Evolutionary conservation across 2,797 vertebrate genomes (phyloP), one percentile per base, ranked within the genome.

Genomic region (Orestias chungarensis): DNA sequence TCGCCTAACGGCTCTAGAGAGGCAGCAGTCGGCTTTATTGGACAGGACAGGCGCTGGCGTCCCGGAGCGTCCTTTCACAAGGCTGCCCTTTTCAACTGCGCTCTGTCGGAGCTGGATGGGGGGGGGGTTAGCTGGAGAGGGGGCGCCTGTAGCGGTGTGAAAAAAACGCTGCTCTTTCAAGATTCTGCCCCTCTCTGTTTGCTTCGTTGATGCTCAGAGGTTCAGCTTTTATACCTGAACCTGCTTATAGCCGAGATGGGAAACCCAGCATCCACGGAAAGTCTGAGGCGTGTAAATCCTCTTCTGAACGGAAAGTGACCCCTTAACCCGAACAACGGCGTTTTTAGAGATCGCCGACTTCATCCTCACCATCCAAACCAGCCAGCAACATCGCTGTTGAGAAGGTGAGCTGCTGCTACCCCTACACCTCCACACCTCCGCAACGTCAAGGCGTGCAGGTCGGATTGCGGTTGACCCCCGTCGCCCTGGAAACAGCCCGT

Each of bases 31-130:
- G 88, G 87, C 91, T 93, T 96, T 95, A 96, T 96, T 95, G 90
- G 94, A 95, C 86, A 79, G 93, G 95, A 96, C 95, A 95, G 95
- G 93, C 93, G 82, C 92, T 93, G 95, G 93, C 92, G 91, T 94
- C 94, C 94, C 87, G 90, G 91, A 88, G 88, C 86, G 89, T 93
- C 84, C 87, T 95, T 95, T 95, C 93, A 93, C 88, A 92, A 92
- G 91, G 93, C 92, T 92, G 94, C 91, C 93, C 92, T 91, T 96
- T 96, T 95, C 94, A 92, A 94, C 92, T 82, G 85, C 93, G 89
- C 91, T 93, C 91, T 83, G 89, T 85, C 82, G 83, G 90, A 93
- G 91, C 69, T 40, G 55, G 84, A 29, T 79, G 86, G 78, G 73
- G 52, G 82, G 68, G 81, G 82, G 79, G 85, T 78, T 82, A 86